Percentiles rank a stretch among this genome's conserved stretches.
These are phyloP conservation scores for Rhopalosiphum padi DNA, from an alignment of 1,140 invertebrate genomes.

Conservation along the genomic window DNA sequence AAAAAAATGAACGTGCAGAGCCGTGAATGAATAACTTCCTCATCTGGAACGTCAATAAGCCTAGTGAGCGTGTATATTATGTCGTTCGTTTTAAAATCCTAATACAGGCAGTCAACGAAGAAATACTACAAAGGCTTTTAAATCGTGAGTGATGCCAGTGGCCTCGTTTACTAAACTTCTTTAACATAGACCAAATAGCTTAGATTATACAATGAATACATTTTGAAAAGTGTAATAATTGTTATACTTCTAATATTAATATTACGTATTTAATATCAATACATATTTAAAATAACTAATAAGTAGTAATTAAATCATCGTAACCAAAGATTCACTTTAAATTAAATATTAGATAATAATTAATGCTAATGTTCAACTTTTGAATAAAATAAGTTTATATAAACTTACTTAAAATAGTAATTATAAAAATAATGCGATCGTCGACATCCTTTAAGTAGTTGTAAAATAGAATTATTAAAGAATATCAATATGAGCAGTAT, in stretches of 20 bases:
- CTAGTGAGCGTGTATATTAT: not conserved
- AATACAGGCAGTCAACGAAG: slow-evolving; percentile 2
- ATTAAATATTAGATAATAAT: not conserved
- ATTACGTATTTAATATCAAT: not conserved
- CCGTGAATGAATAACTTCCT: slow-evolving; percentile 54
- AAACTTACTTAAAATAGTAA: not conserved
- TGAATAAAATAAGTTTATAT: not conserved
- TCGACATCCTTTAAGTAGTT: not conserved
- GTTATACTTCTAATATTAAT: not conserved
- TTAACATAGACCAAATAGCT: not conserved
- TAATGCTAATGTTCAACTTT: not conserved
- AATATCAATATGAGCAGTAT: not conserved
- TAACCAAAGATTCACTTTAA: not conserved
- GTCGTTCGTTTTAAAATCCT: slow-evolving; percentile 24
- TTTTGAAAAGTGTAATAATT: not conserved
- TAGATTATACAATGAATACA: not conserved
- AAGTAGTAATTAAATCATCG: not conserved
- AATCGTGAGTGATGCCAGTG: not conserved
- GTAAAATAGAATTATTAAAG: not conserved
- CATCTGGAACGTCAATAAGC: slow-evolving; percentile 43
- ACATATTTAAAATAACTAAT: not conserved
- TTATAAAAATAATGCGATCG: not conserved
- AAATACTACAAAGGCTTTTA: slow-evolving; percentile 42
- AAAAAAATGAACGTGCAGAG: slow-evolving; percentile 28
- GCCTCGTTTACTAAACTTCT: not conserved